phyloP scores from a whole-genome alignment of 2,888 invertebrate species.

The Troides helena region DNA sequence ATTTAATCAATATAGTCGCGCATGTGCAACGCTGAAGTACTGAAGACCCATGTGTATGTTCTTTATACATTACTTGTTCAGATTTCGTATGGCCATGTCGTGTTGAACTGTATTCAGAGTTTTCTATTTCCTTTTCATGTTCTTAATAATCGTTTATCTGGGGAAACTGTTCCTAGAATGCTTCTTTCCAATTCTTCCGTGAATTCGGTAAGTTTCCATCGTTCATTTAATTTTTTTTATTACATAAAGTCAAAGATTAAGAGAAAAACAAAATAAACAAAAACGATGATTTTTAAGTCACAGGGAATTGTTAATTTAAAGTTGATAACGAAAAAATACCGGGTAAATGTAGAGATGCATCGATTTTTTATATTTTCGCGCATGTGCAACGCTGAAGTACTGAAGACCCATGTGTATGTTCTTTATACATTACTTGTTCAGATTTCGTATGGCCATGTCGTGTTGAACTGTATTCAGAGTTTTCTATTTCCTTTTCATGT shows the following conservation, averaged over 20 bases:
- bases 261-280: too few species aligned
- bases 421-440: not conserved
- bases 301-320: too few species aligned
- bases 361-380: too few species aligned
- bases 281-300: too few species aligned
- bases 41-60: not conserved
- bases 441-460: not conserved
- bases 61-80: not conserved
- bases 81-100: not conserved
- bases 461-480: not conserved
- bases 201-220: not conserved
- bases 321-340: too few species aligned
- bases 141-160: not conserved
- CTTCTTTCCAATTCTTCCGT: not conserved
- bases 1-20: not conserved
- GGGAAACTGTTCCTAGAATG: not conserved
- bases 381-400: not conserved
- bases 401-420: not conserved
- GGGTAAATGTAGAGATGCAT: too few species aligned
- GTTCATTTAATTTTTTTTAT: too few species aligned
- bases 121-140: not conserved
- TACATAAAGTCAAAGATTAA: too few species aligned
- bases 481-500: not conserved
- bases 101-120: not conserved
- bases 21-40: not conserved